Percentiles rank a stretch among this genome's conserved stretches.
Evolutionary conservation across 1,140 invertebrate genomes (phyloP).

Genomic region (Maniola jurtina): DNA sequence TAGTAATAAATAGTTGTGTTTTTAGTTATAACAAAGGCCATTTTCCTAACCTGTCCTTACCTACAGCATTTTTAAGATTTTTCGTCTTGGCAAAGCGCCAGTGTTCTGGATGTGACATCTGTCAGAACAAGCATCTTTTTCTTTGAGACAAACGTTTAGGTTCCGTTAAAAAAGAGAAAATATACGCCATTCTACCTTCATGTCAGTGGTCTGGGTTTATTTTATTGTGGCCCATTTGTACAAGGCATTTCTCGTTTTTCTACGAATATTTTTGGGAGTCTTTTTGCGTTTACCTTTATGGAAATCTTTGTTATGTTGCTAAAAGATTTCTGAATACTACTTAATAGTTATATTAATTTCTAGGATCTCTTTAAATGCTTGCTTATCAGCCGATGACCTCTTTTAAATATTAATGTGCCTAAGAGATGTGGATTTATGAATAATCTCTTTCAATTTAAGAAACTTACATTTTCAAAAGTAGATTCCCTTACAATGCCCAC

Average conservation of each 20-base stretch:
- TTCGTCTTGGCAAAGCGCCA: constrained; percentile 20
- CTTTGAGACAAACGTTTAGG: constrained; percentile 24
- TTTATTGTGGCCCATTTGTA: not conserved
- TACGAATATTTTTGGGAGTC: not conserved
- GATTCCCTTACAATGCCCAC: not conserved
- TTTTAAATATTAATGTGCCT: too few species aligned
- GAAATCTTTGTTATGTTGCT: not conserved
- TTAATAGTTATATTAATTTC: too few species aligned
- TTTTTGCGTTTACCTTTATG: not conserved
- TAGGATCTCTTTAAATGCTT: too few species aligned
- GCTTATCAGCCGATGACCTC: too few species aligned
- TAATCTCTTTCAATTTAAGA: too few species aligned
- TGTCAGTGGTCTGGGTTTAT: not conserved
- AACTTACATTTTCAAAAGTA: too few species aligned
- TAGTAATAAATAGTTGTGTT: too few species aligned
- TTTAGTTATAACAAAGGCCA: not conserved
- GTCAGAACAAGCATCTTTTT: constrained; percentile 21
- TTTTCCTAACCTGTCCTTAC: not conserved
- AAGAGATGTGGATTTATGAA: too few species aligned
- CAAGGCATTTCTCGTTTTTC: not conserved
- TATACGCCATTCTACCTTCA: constrained; percentile 8
- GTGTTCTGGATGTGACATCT: constrained; percentile 23
- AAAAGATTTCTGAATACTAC: too few species aligned
- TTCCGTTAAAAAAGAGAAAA: constrained; percentile 13
- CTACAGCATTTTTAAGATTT: constrained; percentile 3